A percentile compares a stretch with the other conserved stretches of the same genome.
Conservation (phyloP, 2,113 vertebrate genomes). For the Kryptolebias marmoratus region DNA sequence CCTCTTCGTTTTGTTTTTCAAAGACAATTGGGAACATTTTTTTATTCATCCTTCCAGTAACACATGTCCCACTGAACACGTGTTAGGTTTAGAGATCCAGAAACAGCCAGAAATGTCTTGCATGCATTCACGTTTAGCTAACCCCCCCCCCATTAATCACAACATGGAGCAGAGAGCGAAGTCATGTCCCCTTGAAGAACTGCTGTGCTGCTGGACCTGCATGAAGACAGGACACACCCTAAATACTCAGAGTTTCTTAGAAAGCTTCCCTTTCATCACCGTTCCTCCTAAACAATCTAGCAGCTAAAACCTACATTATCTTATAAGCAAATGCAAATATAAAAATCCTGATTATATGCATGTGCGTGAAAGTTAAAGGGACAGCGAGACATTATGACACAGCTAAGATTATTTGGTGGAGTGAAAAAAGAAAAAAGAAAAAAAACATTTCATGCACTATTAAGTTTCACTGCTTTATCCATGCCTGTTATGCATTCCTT, state of each 20-base stretch:
- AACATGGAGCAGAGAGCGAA: background rate
- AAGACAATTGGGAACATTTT: background rate
- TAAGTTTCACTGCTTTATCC: constrained; percentile 53
- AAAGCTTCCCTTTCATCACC: background rate
- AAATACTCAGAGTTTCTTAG: constrained; percentile 3
- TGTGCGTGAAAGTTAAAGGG: constrained; percentile 34
- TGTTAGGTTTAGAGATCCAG: constrained; percentile 1
- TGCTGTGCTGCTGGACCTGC: constrained; percentile 8
- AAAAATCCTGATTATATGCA: constrained; percentile 2
- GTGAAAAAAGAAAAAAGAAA: background rate
- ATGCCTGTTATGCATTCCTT: constrained; percentile 49
- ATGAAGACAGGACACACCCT: constrained; percentile 32
- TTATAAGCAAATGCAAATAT: constrained; percentile 1
- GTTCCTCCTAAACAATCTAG: constrained; percentile 11
- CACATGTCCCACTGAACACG: background rate
- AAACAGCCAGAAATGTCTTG: background rate
- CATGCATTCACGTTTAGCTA: constrained; percentile 19
- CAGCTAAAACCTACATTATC: constrained; percentile 12
- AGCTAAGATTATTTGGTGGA: constrained; percentile 21
- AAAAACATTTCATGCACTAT: constrained; percentile 45
- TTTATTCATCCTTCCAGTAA: background rate
- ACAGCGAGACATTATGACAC: constrained; percentile 32
- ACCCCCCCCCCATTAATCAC: constrained; percentile 13
- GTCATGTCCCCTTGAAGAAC: background rate
- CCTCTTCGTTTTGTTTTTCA: background rate